A percentile compares a stretch with the other conserved stretches of the same genome.
These are phyloP conservation scores for Xestia rhomboidea DNA, from an alignment of 2,888 invertebrate genomes.

Conservation along the genomic window DNA sequence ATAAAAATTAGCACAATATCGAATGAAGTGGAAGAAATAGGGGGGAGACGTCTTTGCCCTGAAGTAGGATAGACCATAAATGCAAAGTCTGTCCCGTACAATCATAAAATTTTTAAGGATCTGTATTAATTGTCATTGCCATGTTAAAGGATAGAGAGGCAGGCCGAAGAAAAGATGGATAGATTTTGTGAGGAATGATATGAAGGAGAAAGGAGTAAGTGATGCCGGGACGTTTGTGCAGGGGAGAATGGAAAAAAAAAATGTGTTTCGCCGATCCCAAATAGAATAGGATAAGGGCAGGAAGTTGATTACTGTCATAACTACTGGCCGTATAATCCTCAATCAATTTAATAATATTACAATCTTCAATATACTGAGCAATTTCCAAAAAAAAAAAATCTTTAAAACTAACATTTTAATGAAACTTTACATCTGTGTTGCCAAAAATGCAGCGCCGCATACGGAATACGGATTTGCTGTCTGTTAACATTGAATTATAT, in stretches of 20 bases:
- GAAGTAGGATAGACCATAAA: background rate
- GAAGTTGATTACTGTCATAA: background rate
- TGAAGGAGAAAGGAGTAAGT: too few relatives aligned
- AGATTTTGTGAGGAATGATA: too few relatives aligned
- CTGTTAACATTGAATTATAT: slow-evolving; percentile 78
- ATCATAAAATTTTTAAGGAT: background rate
- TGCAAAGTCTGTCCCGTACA: background rate
- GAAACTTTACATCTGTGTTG: slow-evolving; percentile 57
- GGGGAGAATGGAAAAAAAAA: too few relatives aligned
- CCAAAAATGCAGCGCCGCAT: slow-evolving; percentile 66
- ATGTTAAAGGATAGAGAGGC: too few relatives aligned
- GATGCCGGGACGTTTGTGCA: too few relatives aligned
- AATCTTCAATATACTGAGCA: too few relatives aligned
- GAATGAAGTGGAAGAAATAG: background rate
- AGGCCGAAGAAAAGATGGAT: too few relatives aligned
- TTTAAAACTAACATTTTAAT: background rate
- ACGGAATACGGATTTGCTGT: slow-evolving; percentile 70
- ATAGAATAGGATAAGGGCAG: too few relatives aligned
- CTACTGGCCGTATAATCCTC: background rate
- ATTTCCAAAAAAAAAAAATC: background rate
- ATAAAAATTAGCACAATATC: background rate
- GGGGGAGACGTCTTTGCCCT: background rate
- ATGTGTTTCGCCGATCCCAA: too few relatives aligned
- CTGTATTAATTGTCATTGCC: background rate
- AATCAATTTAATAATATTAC: too few relatives aligned